Base-by-base conservation (phyloP, 2,797 vertebrate genomes). In the Australoheros facetus region DNA sequence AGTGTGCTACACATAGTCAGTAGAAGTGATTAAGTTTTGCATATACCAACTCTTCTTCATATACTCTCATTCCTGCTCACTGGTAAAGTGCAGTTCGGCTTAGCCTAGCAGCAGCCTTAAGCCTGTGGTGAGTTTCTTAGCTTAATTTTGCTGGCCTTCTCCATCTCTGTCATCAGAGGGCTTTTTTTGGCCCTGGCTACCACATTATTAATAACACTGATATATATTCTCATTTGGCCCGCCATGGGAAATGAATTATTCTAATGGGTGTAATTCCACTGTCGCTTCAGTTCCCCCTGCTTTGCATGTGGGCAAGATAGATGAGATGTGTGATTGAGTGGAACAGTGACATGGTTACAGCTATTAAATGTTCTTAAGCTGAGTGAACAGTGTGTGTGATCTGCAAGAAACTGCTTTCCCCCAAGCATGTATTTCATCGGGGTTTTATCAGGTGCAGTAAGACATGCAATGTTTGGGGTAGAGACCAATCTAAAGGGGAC, bases 241-340 rank as follows among this genome's bases (percentile, higher is more conserved):
- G 45, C 83, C 82, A 73, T 71, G 75, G 89, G 86, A 93, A 93
- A 96, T 92, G 79, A 94, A 93, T 93, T 93, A 90, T 90, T 89
- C 84, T 94, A 94, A 95, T 95, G 91, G 91, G 80, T 85, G 87
- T 90, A 90, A 93, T 93, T 90, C 85, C 85, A 85, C 83, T 88
- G 85, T 91, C 75, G 77, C 75, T 86, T 78, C 82, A 74, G 75
- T 89, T 85, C 80, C 57, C 82, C 75, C 72, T 73, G 71, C 75
- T 90, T 88, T 84, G 81, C 78, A 45, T 76, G 84, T 70, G 76
- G 72, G 72, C 54, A 82, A 85, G 86, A 91, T 87, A 79, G 79
- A 93, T 91, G 87, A 85, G 78, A 85, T 87, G 73, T 62, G 81
- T 80, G 81, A 90, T 79, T 75, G 85, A 86, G 78, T 81, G 59